A percentile compares a stretch with the other conserved stretches of the same genome.
These are phyloP conservation scores for Rhyacophila brunnea DNA, from an alignment of 1,140 invertebrate species.

Conservation along the genomic window DNA sequence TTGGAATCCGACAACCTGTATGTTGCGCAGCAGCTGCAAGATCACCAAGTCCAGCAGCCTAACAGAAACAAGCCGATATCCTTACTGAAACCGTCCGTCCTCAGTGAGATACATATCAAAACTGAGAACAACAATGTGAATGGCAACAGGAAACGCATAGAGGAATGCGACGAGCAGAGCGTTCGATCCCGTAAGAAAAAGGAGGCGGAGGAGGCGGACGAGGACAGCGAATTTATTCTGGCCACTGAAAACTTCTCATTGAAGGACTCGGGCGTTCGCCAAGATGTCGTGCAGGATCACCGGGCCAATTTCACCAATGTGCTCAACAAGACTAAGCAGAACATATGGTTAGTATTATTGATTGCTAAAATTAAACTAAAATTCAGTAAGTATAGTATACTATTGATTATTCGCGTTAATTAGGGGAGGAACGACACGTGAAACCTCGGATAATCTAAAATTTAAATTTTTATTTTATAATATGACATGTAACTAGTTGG, in stretches of 20 bases:
- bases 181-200: conserved; percentile 32
- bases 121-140: conserved; percentile 42
- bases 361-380: neutral
- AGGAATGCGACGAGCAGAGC: conserved; percentile 42
- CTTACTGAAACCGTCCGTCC: conserved; percentile 49
- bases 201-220: conserved; percentile 36
- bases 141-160: conserved; percentile 38
- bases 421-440: too few species aligned
- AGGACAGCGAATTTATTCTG: conserved; percentile 31
- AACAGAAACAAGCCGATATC: conserved; percentile 46
- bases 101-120: conserved; percentile 51
- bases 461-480: too few species aligned
- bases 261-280: conserved; percentile 35
- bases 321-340: conserved; percentile 51
- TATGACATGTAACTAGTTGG: too few species aligned
- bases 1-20: conserved; percentile 50
- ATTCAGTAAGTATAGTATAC: too few species aligned
- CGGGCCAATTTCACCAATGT: conserved; percentile 49
- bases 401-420: too few species aligned
- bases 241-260: conserved; percentile 33
- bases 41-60: conserved; percentile 47
- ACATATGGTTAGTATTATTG: conserved; percentile 44
- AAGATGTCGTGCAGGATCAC: conserved; percentile 42
- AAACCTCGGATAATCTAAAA: too few species aligned
- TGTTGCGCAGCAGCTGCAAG: conserved; percentile 51